Base-by-base conservation (phyloP, 2,888 invertebrate species). In the Nephrotoma flavescens region DNA sequence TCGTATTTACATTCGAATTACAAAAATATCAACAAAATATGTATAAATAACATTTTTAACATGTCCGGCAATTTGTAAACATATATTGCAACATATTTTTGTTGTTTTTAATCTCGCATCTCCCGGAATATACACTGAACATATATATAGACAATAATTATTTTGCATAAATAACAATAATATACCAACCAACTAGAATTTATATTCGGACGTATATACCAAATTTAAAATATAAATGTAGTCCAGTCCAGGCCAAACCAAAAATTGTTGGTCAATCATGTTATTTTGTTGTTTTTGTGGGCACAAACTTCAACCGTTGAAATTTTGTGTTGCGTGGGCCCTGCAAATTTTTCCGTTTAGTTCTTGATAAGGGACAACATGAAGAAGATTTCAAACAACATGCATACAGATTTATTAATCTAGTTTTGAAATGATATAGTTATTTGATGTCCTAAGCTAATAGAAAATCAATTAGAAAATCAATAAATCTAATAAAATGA, bases 1-100 rank as follows among this genome's bases (percentile, higher is more conserved):
- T 6, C 6, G 42, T 84, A 84, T 84, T 41, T 84, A 84, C 41
- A 84, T 84, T n/a, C n/a, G 84, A 84, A 84, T 15, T 42, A 84
- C 42, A 84, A 84, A 84, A 84, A 84, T 41, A 42, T 41, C 41
- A 83, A 41, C 84, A 84, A 84, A 12, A 84, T 42, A 42, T 42
- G 84, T 84, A 84, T 84, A 84, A 42, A 42, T 42, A 84, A 84
- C 84, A 84, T 84, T 84, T 84, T 42, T 11, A 84, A 84, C 84
- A 84, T 84, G 84, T 84, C 84, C 84, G 84, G 84, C 84, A 84
- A 84, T 84, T 84, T 84, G 84, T 84, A 84, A 84, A 84, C 84
- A 84, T 42, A 84, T 12, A 84, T 84, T 84, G 84, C 42, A 84
- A 84, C 84, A 84, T 42, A 84, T 84, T 84, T 41, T 41, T 71